A percentile compares a stretch with the other conserved stretches of the same genome.
Conservation (phyloP, 1,140 invertebrate genomes). For the Aphelenchoides besseyi region DNA sequence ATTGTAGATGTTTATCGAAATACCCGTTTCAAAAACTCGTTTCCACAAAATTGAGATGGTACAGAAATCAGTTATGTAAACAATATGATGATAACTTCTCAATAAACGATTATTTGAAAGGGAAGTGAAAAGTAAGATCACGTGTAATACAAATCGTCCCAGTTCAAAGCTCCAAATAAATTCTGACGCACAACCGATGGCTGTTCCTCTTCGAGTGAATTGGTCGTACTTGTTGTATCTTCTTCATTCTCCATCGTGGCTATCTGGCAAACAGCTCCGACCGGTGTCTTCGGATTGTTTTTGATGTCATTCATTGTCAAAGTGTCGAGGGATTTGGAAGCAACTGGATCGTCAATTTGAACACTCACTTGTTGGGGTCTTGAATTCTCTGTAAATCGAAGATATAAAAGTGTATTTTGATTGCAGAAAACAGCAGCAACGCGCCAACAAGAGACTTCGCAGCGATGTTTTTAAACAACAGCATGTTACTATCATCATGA, state of each 20-base stretch:
- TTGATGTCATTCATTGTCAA: background rate
- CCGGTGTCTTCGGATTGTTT: constrained; percentile 11
- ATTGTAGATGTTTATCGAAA: constrained; percentile 2
- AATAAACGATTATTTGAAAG: background rate
- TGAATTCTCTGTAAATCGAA: constrained; percentile 3
- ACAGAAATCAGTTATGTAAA: background rate
- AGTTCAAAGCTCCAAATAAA: background rate
- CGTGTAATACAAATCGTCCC: constrained; percentile 18
- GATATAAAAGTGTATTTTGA: constrained; percentile 1
- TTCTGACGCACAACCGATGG: constrained; percentile 19
- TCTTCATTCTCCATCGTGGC: background rate
- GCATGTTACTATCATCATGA: background rate
- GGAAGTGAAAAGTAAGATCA: background rate
- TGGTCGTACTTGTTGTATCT: background rate
- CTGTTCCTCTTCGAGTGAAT: background rate
- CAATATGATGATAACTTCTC: background rate
- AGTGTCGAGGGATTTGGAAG: background rate
- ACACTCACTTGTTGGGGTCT: constrained; percentile 13
- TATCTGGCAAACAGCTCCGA: constrained; percentile 6
- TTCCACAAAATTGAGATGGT: background rate
- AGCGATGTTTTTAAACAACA: constrained; percentile 3
- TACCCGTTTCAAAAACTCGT: background rate
- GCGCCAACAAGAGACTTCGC: background rate
- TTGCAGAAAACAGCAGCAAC: background rate
- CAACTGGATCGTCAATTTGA: background rate